Evolutionary conservation across 2,888 invertebrate genomes (phyloP), one percentile per base, ranked within the genome.

Genomic region (Dynastes grantii): DNA sequence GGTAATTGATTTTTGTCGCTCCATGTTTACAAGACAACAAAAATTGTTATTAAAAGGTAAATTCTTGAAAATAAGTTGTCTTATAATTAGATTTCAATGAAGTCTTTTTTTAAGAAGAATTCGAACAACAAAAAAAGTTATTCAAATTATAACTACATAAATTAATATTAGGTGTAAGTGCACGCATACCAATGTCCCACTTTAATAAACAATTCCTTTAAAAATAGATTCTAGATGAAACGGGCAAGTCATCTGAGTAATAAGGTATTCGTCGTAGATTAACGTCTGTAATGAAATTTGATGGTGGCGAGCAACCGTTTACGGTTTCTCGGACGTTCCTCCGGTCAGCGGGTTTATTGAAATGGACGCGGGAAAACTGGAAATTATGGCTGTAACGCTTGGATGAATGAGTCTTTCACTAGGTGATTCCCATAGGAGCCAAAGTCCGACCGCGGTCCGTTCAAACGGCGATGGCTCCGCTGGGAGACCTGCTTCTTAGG

Each of bases 401-500:
- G 80, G 81, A 80, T 78, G 81, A 82, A 83, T 81, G 83, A 82
- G 81, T 79, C 82, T 81, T 81, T 82, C 79, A 75, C 80, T 82
- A 81, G 83, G 83, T 82, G 81, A 79, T 81, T 82, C 82, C 82
- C 83, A 76, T 75, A 82, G 83, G 83, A 83, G 77, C 64, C 80
- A 79, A 82, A 83, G 81, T 82, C 82, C 83, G 83, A 80, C 83
- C 82, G 80, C 76, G 76, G 83, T 84, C 84, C 84, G 84, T 84
- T 85, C 83, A 82, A 80, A 83, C 80, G 78, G 83, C 83, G 84
- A 85, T 87, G 87, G 85, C 86, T 88, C 88, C 88, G 85, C 84
- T 79, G 88, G 88, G 88, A 88, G 81, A 82, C 81, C 83, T 83
- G 83, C 87, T 87, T 88, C 87, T 87, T 87, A 84, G 86, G 86